Base-by-base conservation (phyloP, 2,113 vertebrate species). In the Atlantisia rogersi region DNA sequence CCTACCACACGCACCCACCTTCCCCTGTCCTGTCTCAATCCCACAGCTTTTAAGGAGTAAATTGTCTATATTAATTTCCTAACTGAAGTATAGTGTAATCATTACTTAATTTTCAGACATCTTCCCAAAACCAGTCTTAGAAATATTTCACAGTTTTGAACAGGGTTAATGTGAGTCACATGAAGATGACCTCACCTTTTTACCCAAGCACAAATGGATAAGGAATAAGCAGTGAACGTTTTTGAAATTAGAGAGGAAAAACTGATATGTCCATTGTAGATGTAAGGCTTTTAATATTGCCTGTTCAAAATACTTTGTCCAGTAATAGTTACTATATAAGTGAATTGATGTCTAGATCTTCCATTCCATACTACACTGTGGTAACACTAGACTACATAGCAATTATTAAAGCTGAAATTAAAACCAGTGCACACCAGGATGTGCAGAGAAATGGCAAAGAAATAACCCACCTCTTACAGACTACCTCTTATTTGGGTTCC, bases 21-120 rank as follows among this genome's bases (percentile, higher is more conserved):
- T 10, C 18, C 3, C 12, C 29, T 12, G 5, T 5, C 8, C 16
- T 2, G 2, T 15, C 11, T 18, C 5, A 6, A 29, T 11, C 24
- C 40, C 52, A 17, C 26, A 44, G 21, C 25, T 79, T 46, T 80
- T 59, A 21, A 53, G 16, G 10, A 46, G 28, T 67, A 60, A 29
- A 22, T 31, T 70, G 17, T 28, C 32, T 53, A 39, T 59, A 42
- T 74, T 60, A 10, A 24, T 29, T 17, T 59, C n/a, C 16, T 55
- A n/a, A n/a, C 39, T 26, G 25, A n/a, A 20, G 19, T 7, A 7
- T 86, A 46, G 40, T 40, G 21, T 62, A 55, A 15, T 60, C 3
- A 26, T 60, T 52, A 17, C 15, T 44, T 56, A 48, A 12, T 40
- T 56, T 70, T 74, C 40, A 17, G 44, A 67, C 19, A 24, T 46